Percentiles rank a stretch among this genome's conserved stretches.
Evolutionary conservation across 2,888 invertebrate species (phyloP).

Genomic region (Myopa tessellatipennis): DNA sequence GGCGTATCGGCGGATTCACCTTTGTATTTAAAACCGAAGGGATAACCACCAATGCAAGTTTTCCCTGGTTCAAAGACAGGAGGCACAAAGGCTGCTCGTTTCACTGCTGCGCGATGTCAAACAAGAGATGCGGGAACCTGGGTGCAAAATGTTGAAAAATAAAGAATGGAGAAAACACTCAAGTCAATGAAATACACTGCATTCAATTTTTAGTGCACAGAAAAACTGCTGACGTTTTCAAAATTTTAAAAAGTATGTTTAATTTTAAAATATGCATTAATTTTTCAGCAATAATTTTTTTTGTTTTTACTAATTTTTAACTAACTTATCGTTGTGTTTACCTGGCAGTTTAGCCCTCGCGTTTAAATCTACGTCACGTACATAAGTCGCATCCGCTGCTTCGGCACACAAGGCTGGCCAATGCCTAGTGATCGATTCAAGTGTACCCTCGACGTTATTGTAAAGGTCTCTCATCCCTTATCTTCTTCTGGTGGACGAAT

Average conservation of each 20-base stretch:
- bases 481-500: constrained; percentile 92
- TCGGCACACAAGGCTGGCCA: constrained; percentile 81
- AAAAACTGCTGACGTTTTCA: background rate
- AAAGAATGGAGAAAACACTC: background rate
- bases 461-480: constrained; percentile 83
- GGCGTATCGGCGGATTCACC: constrained; percentile 74
- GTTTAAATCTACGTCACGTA: constrained; percentile 81
- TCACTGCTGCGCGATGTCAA: constrained; percentile 74
- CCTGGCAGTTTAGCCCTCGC: constrained; percentile 84
- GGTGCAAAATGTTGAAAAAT: background rate
- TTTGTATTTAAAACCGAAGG: constrained; percentile 93
- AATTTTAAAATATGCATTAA: background rate
- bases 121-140: constrained; percentile 79
- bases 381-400: constrained; percentile 81
- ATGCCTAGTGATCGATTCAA: constrained; percentile 78
- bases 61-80: constrained; percentile 88
- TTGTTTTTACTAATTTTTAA: background rate
- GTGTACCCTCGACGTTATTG: constrained; percentile 85
- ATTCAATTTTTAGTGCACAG: background rate
- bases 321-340: constrained; percentile 69
- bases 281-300: no score
- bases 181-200: background rate
- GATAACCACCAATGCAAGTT: constrained; percentile 94
- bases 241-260: background rate
- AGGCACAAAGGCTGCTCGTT: constrained; percentile 76